Percentiles rank a stretch among this genome's conserved stretches.
Conservation (phyloP, 37 sponge, comb jelly and placozoan species). For the Oscarella lobularis region DNA sequence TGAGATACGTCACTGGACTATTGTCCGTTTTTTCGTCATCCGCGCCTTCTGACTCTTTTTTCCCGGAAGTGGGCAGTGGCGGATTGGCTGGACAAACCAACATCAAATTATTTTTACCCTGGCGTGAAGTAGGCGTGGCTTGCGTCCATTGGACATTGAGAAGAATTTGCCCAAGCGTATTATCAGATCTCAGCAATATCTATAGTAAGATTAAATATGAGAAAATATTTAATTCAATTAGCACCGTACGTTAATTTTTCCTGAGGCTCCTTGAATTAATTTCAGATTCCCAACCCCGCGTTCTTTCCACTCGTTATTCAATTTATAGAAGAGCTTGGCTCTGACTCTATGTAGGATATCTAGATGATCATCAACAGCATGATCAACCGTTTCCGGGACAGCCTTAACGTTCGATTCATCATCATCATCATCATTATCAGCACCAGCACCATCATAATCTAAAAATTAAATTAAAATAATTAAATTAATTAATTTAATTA, state of each 20-base stretch:
- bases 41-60: no score
- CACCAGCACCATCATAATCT: background rate
- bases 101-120: background rate
- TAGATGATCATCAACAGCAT: background rate
- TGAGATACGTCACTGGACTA: background rate
- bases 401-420: background rate
- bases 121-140: background rate
- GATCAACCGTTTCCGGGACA: background rate
- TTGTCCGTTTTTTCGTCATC: background rate
- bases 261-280: background rate
- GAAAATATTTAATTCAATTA: background rate
- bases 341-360: background rate
- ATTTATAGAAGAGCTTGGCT: background rate
- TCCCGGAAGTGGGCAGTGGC: no score
- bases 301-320: background rate
- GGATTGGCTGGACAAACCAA: background rate
- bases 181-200: background rate
- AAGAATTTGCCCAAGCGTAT: background rate
- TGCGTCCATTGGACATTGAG: background rate
- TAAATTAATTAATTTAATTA: background rate
- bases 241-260: background rate
- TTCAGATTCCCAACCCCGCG: background rate
- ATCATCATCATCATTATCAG: background rate
- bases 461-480: background rate
- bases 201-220: background rate